A percentile compares a stretch with the other conserved stretches of the same genome.
phyloP scores from a whole-genome alignment of 2,797 vertebrate species.

The Xyrichtys novacula region DNA sequence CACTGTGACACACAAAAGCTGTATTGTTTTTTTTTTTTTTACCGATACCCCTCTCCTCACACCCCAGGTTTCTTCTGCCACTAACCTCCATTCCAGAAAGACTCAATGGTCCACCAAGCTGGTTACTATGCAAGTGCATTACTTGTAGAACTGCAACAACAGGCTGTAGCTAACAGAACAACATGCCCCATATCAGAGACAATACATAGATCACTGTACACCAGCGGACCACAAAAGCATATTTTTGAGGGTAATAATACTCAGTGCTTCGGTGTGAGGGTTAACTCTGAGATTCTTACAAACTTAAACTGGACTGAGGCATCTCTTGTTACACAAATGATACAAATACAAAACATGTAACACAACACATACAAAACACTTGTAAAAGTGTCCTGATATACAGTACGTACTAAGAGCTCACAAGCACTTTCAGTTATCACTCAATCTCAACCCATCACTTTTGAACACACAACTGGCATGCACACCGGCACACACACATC shows the following conservation, averaged over 20 bases:
- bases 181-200: slow-evolving; percentile 50
- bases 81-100: slow-evolving; percentile 7
- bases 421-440: slow-evolving; percentile 43
- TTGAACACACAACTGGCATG: slow-evolving; percentile 14
- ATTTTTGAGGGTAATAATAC: slow-evolving; percentile 72
- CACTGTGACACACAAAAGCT: slow-evolving; percentile 65
- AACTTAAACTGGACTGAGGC: slow-evolving; percentile 74
- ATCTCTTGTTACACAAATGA: slow-evolving; percentile 75
- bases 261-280: slow-evolving; percentile 68
- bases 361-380: slow-evolving; percentile 64
- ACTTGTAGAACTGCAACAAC: slow-evolving; percentile 57
- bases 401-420: slow-evolving; percentile 43
- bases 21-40: not conserved
- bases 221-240: slow-evolving; percentile 76
- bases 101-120: too few species aligned
- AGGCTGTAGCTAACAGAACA: slow-evolving; percentile 60
- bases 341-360: slow-evolving; percentile 72
- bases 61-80: slow-evolving; percentile 17
- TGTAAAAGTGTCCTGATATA: slow-evolving; percentile 40
- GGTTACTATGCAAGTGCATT: slow-evolving; percentile 50
- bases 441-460: slow-evolving; percentile 10
- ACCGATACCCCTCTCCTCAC: not conserved
- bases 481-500: slow-evolving; percentile 11
- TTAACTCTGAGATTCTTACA: slow-evolving; percentile 60
- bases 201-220: slow-evolving; percentile 49